Evolutionary conservation across 2,888 invertebrate genomes (phyloP).

Genomic region (Epirrita christyi): DNA sequence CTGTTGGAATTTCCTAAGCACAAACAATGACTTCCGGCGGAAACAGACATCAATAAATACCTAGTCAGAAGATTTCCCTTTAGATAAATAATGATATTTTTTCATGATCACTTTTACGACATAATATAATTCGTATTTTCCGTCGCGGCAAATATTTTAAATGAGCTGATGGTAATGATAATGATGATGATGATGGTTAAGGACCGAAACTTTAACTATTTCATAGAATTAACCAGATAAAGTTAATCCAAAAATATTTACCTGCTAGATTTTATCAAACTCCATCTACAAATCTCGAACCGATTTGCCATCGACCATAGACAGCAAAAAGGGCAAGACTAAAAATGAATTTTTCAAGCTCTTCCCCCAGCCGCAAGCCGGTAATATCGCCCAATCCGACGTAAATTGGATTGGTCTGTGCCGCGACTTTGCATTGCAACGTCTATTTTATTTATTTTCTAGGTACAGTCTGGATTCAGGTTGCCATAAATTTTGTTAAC

Average conservation of each 20-base stretch:
- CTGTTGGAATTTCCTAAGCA: constrained; percentile 22
- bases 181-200: no score
- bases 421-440: constrained; percentile 57
- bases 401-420: constrained; percentile 70
- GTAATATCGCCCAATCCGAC: constrained; percentile 64
- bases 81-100: neutral
- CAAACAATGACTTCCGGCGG: constrained; percentile 24
- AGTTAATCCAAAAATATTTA: neutral
- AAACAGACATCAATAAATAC: constrained; percentile 26
- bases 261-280: no score
- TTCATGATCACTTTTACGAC: neutral
- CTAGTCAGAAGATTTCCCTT: constrained; percentile 10
- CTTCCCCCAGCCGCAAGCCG: constrained; percentile 44
- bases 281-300: no score
- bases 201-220: no score
- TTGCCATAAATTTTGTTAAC: neutral
- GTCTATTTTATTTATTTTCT: constrained; percentile 52
- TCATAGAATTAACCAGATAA: neutral
- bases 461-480: constrained; percentile 27
- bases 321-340: constrained; percentile 27
- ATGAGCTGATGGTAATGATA: no score
- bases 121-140: no score
- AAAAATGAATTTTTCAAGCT: constrained; percentile 41
- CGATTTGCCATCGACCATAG: constrained; percentile 22
- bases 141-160: no score